Evolutionary conservation across 2,113 vertebrate genomes (phyloP).

Genomic region (Pipra filicauda): DNA sequence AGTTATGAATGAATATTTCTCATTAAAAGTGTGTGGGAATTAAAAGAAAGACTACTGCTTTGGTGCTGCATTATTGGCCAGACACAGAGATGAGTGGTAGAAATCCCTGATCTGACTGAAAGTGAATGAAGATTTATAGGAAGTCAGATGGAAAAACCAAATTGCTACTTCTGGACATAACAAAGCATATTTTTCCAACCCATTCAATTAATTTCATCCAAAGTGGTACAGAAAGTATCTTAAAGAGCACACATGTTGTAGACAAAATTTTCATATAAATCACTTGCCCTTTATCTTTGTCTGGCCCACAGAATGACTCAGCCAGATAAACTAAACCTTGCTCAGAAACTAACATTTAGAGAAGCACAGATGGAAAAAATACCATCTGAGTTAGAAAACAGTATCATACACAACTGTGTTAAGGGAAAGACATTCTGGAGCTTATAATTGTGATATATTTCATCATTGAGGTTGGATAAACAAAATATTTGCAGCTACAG

Average conservation of each 20-base stretch:
- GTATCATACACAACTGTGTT: not conserved
- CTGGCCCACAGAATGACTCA: not conserved
- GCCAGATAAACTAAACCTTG: not conserved
- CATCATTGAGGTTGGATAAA: not conserved
- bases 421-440: not conserved
- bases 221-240: not conserved
- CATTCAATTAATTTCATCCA: not conserved
- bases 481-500: not conserved
- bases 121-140: not conserved
- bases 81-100: not conserved
- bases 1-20: not conserved
- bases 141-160: not conserved
- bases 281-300: not conserved
- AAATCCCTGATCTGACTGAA: not conserved
- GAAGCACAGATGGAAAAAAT: not conserved
- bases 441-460: not conserved
- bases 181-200: not conserved
- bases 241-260: not conserved
- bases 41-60: not conserved
- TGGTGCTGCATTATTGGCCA: not conserved
- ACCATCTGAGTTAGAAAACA: not conserved
- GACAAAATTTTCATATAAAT: not conserved
- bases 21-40: not conserved
- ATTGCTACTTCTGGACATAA: not conserved
- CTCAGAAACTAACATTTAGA: not conserved